Evolutionary conservation across 2,888 invertebrate species (phyloP), one percentile per base, ranked within the genome.

Genomic region (Polydrusus pterygomalis): DNA sequence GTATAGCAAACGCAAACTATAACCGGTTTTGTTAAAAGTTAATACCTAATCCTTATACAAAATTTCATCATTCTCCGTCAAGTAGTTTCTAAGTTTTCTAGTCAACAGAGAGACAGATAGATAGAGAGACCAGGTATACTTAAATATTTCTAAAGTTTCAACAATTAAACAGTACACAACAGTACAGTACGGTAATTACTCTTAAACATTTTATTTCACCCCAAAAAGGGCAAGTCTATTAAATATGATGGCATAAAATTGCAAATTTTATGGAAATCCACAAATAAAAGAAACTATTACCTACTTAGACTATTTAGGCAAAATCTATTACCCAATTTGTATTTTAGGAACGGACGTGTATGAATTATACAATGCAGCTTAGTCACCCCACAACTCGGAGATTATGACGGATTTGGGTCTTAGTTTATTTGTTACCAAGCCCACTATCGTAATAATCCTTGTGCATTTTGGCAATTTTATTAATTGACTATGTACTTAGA

Each of bases 321-420:
- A 64, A 56, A 67, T 45, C 51, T 60, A 40, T 67, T 56, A 15
- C 47, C 64, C 65, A 73, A 73, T 67, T 73, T 73, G 58, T 73
- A 73, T 73, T 49, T 60, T 51, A 45, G 51, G 47, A 69, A 58
- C 60, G 56, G 47, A 54, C 15, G 64, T 56, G 40, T 74, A 58
- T 51, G 63, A 49, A 62, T 65, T 30, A 74, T 74, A 70, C 70
- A 63, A 63, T 70, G 20, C 38, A 63, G 74, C 69, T 70, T 74
- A 74, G 70, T 70, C 70, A 74, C 74, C 74, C 74, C 51, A 74
- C 62, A 18, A 58, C 17, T 30, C 17, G 34, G 38, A 70, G 74
- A 74, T 74, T 74, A 74, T 74, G 64, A 70, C 74, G 70, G 74
- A 74, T 70, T 74, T 70, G 5, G 54, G 47, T 62, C 62, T 60